Base-by-base conservation (phyloP, 92 coral and sea anemone species). In the Umimayanthus kanabou region DNA sequence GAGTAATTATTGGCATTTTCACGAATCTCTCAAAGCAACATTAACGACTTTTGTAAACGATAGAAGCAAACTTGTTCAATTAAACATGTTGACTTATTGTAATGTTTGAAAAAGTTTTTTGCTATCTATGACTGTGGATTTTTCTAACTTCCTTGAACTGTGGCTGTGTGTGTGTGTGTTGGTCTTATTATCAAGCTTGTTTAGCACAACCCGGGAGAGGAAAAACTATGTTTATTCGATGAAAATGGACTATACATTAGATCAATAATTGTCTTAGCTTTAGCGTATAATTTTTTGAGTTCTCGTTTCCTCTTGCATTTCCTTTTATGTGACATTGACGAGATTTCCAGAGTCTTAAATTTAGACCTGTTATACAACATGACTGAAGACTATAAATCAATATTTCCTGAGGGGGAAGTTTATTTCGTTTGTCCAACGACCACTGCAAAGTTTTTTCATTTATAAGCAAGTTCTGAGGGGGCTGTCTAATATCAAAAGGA, bases 61-160 rank as follows among this genome's bases (percentile, higher is more conserved):
- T 66, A 13, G 74, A 69, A 66, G 58, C 37, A 81, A n/a, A 43
- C 75, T 42, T 28, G 40, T 66, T 67, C 64, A 82, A 15, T 43
- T 69, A 82, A 82, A 83, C 9, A 69, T 83, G 66, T 83, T 83
- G 77, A 83, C 77, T 83, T 70, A 33, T 83, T 28, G 26, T 83
- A 42, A 29, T 83, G 42, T 49, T 33, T 82, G 61, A 82, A 66
- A 26, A 82, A 69, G 40, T 23, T 67, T 53, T 47, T 66, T 22
- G 86, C 43, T 42, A 66, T 66, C 61, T 18, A n/a, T 25, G 77
- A 66, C 39, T 69, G 40, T 9, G 11, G 39, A 25, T 42, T 37
- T 81, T 5, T 7, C 16, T 37, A 42, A 23, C 45, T 65, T 82
- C 73, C 49, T 81, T 28, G 18, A 6, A 10, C 37, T 39, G 26